These are phyloP conservation scores for Leucoraja erinaceus DNA, from an alignment of 2,113 vertebrate genomes.

Conservation along the genomic window DNA sequence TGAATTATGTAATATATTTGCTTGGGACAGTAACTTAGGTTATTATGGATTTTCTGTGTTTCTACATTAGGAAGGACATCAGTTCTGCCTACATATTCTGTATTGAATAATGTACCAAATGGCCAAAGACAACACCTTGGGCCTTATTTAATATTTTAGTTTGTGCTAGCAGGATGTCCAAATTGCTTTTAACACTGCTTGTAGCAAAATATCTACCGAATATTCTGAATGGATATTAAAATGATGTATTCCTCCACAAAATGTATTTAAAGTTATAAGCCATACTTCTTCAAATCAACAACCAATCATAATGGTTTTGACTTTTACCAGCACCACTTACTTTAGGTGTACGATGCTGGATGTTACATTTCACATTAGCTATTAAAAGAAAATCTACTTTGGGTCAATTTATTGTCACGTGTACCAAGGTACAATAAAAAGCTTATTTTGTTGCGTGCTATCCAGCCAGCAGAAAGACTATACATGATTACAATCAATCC, in stretches of 20 bases:
- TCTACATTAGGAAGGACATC: background rate
- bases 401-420: no score
- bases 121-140: background rate
- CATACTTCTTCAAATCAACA: background rate
- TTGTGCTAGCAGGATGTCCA: background rate
- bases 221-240: background rate
- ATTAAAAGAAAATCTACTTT: background rate
- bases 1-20: background rate
- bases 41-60: background rate
- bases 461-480: no score
- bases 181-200: background rate
- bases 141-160: slow-evolving; percentile 27
- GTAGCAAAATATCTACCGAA: background rate
- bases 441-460: no score
- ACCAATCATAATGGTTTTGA: background rate
- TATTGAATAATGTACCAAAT: background rate
- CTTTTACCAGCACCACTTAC: background rate
- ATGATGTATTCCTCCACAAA: background rate
- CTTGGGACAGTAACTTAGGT: background rate
- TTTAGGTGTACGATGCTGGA: background rate
- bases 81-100: background rate
- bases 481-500: no score
- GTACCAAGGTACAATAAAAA: no score
- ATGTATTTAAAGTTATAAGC: background rate
- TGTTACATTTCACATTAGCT: background rate